Evolutionary conservation across 2,113 vertebrate genomes (phyloP), one percentile per base, ranked within the genome.

Genomic region (Halcyon malimbica): DNA sequence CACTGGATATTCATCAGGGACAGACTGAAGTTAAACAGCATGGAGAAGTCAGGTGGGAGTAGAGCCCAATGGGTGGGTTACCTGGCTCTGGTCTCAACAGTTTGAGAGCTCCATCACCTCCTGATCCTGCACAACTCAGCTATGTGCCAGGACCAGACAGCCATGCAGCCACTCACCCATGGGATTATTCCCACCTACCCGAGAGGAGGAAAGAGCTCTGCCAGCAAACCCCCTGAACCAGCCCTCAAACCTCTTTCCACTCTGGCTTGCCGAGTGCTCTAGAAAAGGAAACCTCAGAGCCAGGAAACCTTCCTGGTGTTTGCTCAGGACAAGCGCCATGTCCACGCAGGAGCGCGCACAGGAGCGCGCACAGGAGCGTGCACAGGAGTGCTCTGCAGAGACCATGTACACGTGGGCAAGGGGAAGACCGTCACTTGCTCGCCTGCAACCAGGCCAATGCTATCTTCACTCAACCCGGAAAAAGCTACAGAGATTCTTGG

Each of bases 281-380:
- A 67, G 60, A 48, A 75, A 71, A 81, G 33, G 31, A 93, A 82
- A 87, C 39, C 78, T 85, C 53, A 33, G 67, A 53, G 41, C 16
- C 6, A 2, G 51, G 57, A 83, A 64, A 51, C 31, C 44, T 24
- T 53, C 23, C 53, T 20, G 54, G 16, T 69, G 44, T 44, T 89
- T 76, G 44, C 70, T 68, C 3, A 1, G 67, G 50, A 53, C 1
- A 1, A 64, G 35, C 1, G 1, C 29, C 0, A 5, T 5, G 39
- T 48, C 53, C 25, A 2, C 0, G 3, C 16, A 3, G 25, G 51
- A 51, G 48, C 0, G 1, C 39, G 6, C 0, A 0, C 1, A 2
- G 44, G 10, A 50, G 25, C 2, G 1, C n/a, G n/a, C n/a, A n/a
- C 16, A 3, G 25, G 51, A 51, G 48, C 0, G 1, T 35, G 6